Base-by-base conservation (phyloP, 92 coral and sea anemone genomes). In the Bergia puertoricense region DNA sequence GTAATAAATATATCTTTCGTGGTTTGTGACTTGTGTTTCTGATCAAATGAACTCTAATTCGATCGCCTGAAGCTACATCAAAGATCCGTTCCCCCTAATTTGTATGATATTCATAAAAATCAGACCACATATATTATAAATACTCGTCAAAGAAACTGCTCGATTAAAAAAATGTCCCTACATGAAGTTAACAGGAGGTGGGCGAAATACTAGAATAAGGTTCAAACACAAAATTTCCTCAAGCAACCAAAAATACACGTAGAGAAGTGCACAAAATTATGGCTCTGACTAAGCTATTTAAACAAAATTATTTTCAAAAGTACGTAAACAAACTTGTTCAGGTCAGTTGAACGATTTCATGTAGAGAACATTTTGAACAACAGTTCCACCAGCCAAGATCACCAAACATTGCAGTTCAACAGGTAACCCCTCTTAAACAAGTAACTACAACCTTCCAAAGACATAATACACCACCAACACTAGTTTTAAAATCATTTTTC, bases 341-440 rank as follows among this genome's bases (percentile, higher is more conserved):
- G 14, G 59, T 62, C 30, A 62, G 6, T 62, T 62, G 23, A 62
- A 62, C 30, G 69, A 62, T 22, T 62, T 20, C 69, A 81, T 54
- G 74, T 56, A 56, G 56, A 57, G 39, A 37, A 39, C 69, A 56
- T 18, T 16, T 71, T 39, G 72, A 83, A n/a, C 59, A 43, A 67
- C 67, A 16, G 38, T 45, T 81, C 86, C 50, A 71, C 79, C 86
- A 40, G 79, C 78, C 50, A 51, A 56, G 14, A 79, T 23, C 50
- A 37, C 78, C 42, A 65, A 80, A 80, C 85, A 48, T n/a, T 43
- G 46, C 6, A 56, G 41, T 30, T 51, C n/a, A 66, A 80, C 85
- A 48, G 85, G 85, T 79, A 51, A 68, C 77, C 66, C 77, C 78
- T 38, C 79, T 68, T 36, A 37, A 8, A 10, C 62, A 57, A 16